Conservation (phyloP, 2,888 invertebrate genomes). For the Syrphus vitripennis region DNA sequence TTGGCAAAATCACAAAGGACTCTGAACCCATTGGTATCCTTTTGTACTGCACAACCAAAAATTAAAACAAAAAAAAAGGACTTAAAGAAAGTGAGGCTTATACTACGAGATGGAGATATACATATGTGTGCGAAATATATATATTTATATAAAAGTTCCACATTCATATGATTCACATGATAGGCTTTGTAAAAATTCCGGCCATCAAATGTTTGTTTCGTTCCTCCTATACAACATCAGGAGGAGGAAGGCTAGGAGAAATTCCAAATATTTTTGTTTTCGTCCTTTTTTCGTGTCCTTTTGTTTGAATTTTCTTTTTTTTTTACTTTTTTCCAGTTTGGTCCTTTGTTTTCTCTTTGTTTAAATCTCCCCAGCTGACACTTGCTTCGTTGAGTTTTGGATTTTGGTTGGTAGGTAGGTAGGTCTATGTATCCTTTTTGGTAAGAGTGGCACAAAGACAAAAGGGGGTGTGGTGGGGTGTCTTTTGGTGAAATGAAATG, state of each 20-base stretch:
- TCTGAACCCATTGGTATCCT: constrained; percentile 12
- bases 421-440: too few relatives aligned
- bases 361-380: constrained; percentile 37
- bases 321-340: background rate
- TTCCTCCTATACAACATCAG: constrained; percentile 4
- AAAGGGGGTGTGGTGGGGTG: too few relatives aligned
- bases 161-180: constrained; percentile 64
- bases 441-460: background rate
- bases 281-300: constrained; percentile 11
- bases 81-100: background rate
- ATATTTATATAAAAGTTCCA: constrained; percentile 1
- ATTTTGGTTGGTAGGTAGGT: too few relatives aligned
- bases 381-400: constrained; percentile 34
- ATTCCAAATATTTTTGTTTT: constrained; percentile 58
- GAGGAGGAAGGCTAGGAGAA: background rate
- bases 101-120: too few relatives aligned
- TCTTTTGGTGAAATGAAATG: background rate
- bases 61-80: background rate
- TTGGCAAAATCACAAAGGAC: constrained; percentile 62
- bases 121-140: background rate
- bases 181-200: constrained; percentile 64
- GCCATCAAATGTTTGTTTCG: constrained; percentile 42
- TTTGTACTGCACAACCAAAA: background rate
- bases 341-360: constrained; percentile 8
- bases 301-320: constrained; percentile 1